These are phyloP conservation scores for Polydrusus tereticollis DNA, from an alignment of 2,888 invertebrate genomes.

Conservation along the genomic window DNA sequence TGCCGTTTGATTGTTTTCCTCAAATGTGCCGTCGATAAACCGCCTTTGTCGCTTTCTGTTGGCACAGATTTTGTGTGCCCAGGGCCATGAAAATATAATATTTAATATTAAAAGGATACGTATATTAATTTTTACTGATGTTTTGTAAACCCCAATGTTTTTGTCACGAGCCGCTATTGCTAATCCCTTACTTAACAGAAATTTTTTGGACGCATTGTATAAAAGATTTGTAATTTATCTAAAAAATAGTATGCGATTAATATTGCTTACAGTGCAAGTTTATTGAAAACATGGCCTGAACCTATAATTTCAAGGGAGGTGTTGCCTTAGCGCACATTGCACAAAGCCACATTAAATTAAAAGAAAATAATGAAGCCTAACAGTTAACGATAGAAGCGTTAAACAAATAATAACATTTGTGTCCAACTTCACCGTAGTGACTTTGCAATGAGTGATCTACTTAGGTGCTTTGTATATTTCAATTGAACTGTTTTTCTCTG, in stretches of 20 bases:
- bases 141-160: too few species aligned
- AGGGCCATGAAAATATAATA: too few species aligned
- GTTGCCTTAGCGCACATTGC: conserved; percentile 55
- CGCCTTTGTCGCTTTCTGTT: too few species aligned
- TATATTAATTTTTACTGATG: too few species aligned
- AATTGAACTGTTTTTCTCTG: conserved; percentile 54
- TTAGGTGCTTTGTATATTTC: conserved; percentile 60
- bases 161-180: too few species aligned
- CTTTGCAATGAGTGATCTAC: conserved; percentile 58
- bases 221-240: too few species aligned
- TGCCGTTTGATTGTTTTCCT: too few species aligned
- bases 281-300: conserved; percentile 17
- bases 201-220: too few species aligned
- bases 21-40: too few species aligned
- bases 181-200: too few species aligned
- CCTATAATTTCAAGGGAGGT: not conserved
- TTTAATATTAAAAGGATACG: too few species aligned
- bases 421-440: conserved; percentile 53
- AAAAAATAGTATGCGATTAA: not conserved
- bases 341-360: conserved; percentile 51
- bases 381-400: conserved; percentile 52
- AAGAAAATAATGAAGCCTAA: conserved; percentile 6
- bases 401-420: conserved; percentile 41
- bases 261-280: not conserved
- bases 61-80: too few species aligned